phyloP scores from a whole-genome alignment of 2,797 vertebrate genomes.

The Sebastes umbrosus region DNA sequence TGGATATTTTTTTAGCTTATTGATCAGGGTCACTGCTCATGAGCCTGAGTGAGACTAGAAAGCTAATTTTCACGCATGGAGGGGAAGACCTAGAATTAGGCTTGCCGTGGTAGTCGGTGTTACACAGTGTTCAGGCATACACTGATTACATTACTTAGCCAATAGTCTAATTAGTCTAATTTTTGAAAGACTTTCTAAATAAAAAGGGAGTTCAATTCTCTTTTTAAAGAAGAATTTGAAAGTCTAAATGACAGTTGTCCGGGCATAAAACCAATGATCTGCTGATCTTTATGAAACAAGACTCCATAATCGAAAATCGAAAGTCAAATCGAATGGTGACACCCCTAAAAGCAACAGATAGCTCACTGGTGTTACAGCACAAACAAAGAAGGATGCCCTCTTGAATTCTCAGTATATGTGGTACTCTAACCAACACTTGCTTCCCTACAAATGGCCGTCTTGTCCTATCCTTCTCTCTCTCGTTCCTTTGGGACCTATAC shows the following conservation, averaged over 20 bases:
- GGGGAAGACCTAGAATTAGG: too few relatives aligned
- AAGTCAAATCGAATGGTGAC: too few relatives aligned
- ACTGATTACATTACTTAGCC: too few relatives aligned
- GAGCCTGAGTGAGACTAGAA: background rate
- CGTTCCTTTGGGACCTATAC: background rate
- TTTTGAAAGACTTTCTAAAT: background rate
- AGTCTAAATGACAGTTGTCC: too few relatives aligned
- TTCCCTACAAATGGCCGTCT: constrained; percentile 4
- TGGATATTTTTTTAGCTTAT: background rate
- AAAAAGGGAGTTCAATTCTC: too few relatives aligned
- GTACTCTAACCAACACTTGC: background rate
- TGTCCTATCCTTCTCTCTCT: background rate
- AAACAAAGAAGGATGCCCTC: background rate
- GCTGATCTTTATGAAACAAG: too few relatives aligned
- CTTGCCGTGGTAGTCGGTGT: too few relatives aligned
- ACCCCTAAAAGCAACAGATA: background rate
- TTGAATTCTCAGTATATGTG: background rate
- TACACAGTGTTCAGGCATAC: too few relatives aligned
- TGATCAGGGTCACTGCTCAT: background rate
- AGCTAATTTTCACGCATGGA: background rate
- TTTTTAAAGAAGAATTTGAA: too few relatives aligned
- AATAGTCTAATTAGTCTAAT: too few relatives aligned
- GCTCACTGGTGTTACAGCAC: background rate
- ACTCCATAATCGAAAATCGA: too few relatives aligned
- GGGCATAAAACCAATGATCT: too few relatives aligned